Base-by-base conservation (phyloP, 2,888 invertebrate species). In the Pseudococcus longispinus region DNA sequence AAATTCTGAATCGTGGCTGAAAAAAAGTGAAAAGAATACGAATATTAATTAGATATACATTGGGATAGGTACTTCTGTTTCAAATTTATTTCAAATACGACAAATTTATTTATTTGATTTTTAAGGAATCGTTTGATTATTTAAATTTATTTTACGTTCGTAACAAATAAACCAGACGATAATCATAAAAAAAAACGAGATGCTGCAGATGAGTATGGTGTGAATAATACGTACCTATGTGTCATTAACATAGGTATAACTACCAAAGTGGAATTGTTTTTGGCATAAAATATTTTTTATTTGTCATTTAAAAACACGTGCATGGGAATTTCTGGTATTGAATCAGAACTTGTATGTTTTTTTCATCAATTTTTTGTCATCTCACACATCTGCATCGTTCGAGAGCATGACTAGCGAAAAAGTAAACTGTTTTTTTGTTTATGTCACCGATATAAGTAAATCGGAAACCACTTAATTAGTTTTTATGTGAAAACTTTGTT, bases 1-100 rank as follows among this genome's bases (percentile, higher is more conserved):
- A 1, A 82, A 13, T 29, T 83, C 83, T 23, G 13, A 83, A 83
- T 83, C 18, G 55, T 37, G 46, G 46, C 82, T 82, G 82, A 1
- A 82, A 82, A 82, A 82, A 26, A 26, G 13, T 23, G 9, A 26
- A 26, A 26, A 51, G 8, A 51, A 51, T 8, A 51, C n/a, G 51
- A n/a, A 51, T 51, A 51, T n/a, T 51, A n/a, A 51, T 51, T n/a
- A 51, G 15, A 46, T 46, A 15, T 46, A 11, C 44, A 46, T 46
- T 11, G 44, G 13, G 13, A 46, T 46, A 11, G 4, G 37, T 9
- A 46, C 44, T 46, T 46, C 3, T 15, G 13, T 46, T 46, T 15
- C 3, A 46, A 46, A 46, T 44, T 44, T 13, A 44, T 44, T 11
- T 15, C 44, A 15, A n/a, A n/a, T n/a, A 46, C 44, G 44, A 37